A percentile compares a stretch with the other conserved stretches of the same genome.
Conservation (phyloP, 2,113 vertebrate species). For the Furnarius figulus region DNA sequence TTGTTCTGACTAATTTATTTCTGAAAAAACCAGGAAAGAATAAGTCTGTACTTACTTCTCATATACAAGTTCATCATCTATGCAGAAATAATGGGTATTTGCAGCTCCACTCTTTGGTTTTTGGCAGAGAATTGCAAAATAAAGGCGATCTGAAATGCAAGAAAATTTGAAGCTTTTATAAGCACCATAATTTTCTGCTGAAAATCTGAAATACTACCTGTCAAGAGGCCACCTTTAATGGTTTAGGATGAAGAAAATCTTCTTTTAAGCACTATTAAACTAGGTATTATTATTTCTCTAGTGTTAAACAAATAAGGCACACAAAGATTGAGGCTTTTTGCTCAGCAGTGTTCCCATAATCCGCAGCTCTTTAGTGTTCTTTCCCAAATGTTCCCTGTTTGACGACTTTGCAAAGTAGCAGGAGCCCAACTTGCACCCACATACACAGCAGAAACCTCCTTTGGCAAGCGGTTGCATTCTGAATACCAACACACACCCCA, state of each 20-base stretch:
- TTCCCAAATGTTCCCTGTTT: neutral
- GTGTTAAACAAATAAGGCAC: neutral
- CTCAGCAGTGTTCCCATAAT: neutral
- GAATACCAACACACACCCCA: neutral
- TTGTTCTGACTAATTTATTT: neutral
- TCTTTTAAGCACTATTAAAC: neutral
- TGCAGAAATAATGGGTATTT: slow-evolving; percentile 92
- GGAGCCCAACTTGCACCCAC: neutral
- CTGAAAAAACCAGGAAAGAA: neutral
- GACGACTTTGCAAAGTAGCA: neutral
- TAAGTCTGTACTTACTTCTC: slow-evolving; percentile 87
- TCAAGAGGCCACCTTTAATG: neutral
- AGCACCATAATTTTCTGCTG: neutral
- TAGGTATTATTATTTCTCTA: neutral
- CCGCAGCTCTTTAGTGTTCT: neutral
- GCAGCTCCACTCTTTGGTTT: slow-evolving; percentile 89
- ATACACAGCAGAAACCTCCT: neutral
- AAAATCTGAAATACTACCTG: neutral
- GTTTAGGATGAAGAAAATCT: neutral
- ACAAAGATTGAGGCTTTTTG: neutral
- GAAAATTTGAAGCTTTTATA: slow-evolving; percentile 11
- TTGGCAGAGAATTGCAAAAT: slow-evolving; percentile 91
- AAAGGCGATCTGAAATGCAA: slow-evolving; percentile 90
- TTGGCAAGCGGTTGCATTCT: neutral
- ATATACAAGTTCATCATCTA: slow-evolving; percentile 94